Evolutionary conservation across 2,797 vertebrate species (phyloP).

Genomic region (Eulemur albifrons): DNA sequence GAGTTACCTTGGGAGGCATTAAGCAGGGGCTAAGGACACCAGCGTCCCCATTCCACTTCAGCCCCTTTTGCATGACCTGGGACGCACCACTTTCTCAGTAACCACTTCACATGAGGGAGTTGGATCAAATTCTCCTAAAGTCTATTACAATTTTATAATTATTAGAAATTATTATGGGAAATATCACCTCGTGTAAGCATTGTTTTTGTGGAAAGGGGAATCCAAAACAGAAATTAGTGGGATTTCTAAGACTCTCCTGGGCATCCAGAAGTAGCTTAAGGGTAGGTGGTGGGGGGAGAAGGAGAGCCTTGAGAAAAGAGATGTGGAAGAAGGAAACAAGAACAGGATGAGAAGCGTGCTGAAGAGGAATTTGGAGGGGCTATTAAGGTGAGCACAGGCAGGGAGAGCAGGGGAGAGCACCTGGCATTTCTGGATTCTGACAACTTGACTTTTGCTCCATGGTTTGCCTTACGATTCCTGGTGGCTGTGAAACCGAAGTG

Average conservation of each 20-base stretch:
- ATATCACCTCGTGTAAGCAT: neutral
- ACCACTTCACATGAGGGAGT: neutral
- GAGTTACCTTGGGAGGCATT: neutral
- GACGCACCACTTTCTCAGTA: neutral
- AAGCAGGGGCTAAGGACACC: neutral
- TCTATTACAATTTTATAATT: neutral
- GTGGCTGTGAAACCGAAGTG: neutral
- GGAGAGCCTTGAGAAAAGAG: neutral
- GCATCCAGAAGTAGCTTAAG: neutral
- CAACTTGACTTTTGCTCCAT: neutral
- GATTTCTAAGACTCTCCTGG: neutral
- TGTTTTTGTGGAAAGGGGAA: neutral
- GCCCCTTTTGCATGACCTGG: neutral
- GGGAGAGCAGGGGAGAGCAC: no score
- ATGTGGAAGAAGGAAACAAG: neutral
- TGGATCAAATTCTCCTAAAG: neutral
- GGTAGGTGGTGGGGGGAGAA: neutral
- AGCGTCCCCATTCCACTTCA: neutral
- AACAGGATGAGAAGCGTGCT: neutral
- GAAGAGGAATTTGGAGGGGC: rapidly evolving
- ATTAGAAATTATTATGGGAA: neutral
- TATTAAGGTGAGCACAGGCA: neutral
- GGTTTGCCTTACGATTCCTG: neutral
- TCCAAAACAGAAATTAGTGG: neutral
- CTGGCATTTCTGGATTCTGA: neutral